These are phyloP conservation scores for Lampris megalopsis DNA, from an alignment of 2,113 vertebrate species.

Conservation along the genomic window DNA sequence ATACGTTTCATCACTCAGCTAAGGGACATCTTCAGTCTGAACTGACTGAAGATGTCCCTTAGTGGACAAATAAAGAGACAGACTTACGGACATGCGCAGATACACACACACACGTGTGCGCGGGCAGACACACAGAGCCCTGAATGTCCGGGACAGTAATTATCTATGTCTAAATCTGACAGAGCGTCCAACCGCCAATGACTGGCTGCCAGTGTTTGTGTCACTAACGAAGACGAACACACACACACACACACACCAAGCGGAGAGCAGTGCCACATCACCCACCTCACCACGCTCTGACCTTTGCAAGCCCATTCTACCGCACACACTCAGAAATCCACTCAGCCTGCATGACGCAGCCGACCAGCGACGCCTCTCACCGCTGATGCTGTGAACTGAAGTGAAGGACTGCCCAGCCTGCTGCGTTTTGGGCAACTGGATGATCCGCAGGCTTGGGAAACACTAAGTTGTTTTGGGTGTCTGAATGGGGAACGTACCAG, in stretches of 20 bases:
- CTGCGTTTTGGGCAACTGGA: too few species aligned
- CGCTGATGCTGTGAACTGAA: too few species aligned
- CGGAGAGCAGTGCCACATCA: constrained; percentile 57
- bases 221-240: constrained; percentile 41
- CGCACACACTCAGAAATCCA: neutral
- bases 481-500: too few species aligned
- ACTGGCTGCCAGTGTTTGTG: constrained; percentile 39
- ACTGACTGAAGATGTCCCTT: too few species aligned
- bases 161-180: constrained; percentile 70
- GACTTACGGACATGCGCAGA: neutral
- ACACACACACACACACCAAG: constrained; percentile 27
- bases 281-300: constrained; percentile 29
- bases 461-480: too few species aligned
- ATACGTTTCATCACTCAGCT: too few species aligned
- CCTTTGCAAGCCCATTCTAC: constrained; percentile 1
- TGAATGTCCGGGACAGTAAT: constrained; percentile 55
- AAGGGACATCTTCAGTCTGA: too few species aligned
- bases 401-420: too few species aligned
- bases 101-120: constrained; percentile 17
- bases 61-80: neutral
- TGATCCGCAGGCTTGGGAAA: too few species aligned
- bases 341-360: neutral
- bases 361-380: neutral
- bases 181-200: constrained; percentile 52
- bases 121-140: constrained; percentile 25